Conservation (phyloP, 2,797 vertebrate species). For the Chrosomus eos region DNA sequence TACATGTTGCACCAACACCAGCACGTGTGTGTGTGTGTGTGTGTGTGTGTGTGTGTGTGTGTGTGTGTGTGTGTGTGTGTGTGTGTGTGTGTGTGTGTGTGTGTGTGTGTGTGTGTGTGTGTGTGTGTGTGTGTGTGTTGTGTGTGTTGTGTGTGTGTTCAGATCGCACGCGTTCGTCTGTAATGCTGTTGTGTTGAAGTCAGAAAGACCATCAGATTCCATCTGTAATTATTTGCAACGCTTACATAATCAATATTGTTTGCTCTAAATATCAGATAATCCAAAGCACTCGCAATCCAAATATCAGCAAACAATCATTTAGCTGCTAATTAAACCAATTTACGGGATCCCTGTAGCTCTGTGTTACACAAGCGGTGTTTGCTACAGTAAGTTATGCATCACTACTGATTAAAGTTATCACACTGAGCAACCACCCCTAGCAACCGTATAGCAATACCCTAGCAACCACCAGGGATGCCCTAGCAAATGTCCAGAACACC, state of each 20-base stretch:
- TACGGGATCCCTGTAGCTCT: slow-evolving; percentile 7
- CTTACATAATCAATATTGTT: slow-evolving; percentile 26
- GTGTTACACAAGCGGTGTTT: neutral
- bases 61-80: no score
- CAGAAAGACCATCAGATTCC: slow-evolving; percentile 15
- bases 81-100: no score
- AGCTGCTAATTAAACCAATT: slow-evolving; percentile 27
- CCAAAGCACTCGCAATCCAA: slow-evolving; percentile 36
- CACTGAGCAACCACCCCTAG: neutral
- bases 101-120: no score
- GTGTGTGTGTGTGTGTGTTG: no score
- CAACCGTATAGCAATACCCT: neutral
- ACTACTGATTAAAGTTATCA: neutral
- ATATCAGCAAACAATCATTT: slow-evolving; percentile 48
- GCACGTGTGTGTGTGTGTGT: no score
- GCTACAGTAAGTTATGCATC: neutral
- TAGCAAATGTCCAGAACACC: neutral
- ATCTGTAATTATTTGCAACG: slow-evolving; percentile 15
- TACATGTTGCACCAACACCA: no score
- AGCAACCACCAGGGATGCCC: neutral
- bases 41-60: no score
- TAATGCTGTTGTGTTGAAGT: slow-evolving; percentile 14
- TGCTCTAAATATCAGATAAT: slow-evolving; percentile 23
- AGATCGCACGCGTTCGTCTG: neutral
- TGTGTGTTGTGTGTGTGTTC: no score